Base-by-base conservation (phyloP, 2,797 vertebrate genomes). In the Scarus forsteni region DNA sequence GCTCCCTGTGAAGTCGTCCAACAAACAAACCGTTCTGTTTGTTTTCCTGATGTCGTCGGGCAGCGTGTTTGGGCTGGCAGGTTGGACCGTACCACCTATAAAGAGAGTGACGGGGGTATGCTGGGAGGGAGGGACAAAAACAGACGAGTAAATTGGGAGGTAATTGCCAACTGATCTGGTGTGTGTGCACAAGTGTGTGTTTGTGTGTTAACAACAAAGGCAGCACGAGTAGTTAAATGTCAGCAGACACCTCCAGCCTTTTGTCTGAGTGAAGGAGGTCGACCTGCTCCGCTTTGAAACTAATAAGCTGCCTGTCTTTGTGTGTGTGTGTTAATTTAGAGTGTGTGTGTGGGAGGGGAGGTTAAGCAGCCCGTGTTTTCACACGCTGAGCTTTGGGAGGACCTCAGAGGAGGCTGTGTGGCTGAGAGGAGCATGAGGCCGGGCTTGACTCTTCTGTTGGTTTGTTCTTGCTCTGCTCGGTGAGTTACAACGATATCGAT, bases 11-110 rank as follows among this genome's bases (percentile, higher is more conserved):
- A 85, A 86, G 75, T 73, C 69, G 0, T 7, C 61, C n/a, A 38
- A 73, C 80, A 71, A 85, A 87, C 67, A 73, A 18, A 78, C 81
- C 62, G 45, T 60, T 78, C 69, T 74, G 68, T 88, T 78, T 84
- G 79, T 71, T 75, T 79, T 74, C 68, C 65, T 85, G 85, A 84
- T 75, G 75, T 87, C 51, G 45, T 53, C 3, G 12, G 38, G 72
- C 66, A 64, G 67, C 72, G 0, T 77, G 85, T 84, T 82, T 63
- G 74, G 73, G 74, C 79, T 75, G 76, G 75, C 67, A 51, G 80
- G 53, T 45, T 27, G 73, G 81, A 70, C 75, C 0, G 18, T 51
- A 78, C 75, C 75, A 82, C 38, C 34, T 34, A 27, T 50, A n/a
- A 6, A 9, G 62, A 44, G 60, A 45, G 43, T 59, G 2, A 16